These are phyloP conservation scores for Takifugu ocellatus DNA, from an alignment of 2,797 vertebrate genomes.

Conservation along the genomic window DNA sequence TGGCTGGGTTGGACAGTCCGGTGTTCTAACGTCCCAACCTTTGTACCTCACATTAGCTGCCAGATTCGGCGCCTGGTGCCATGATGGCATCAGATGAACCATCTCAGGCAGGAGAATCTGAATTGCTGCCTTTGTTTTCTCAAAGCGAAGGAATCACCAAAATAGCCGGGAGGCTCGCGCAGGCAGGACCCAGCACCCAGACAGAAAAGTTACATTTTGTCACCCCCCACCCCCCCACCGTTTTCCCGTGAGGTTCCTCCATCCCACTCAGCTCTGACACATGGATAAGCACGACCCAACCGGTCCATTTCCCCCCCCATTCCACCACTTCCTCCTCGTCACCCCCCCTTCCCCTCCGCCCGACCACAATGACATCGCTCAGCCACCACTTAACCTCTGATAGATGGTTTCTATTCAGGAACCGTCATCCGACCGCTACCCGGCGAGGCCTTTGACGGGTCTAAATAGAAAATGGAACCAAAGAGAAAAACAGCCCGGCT, in stretches of 20 bases:
- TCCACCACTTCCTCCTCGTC: conserved; percentile 62
- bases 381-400: conserved; percentile 71
- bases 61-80: too few species aligned
- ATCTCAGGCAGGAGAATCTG: too few species aligned
- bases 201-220: too few species aligned
- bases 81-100: too few species aligned
- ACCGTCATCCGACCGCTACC: conserved; percentile 59
- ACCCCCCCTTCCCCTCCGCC: conserved; percentile 47
- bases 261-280: conserved; percentile 47
- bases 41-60: too few species aligned
- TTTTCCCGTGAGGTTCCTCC: conserved; percentile 4
- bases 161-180: too few species aligned
- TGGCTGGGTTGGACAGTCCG: too few species aligned
- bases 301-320: conserved; percentile 55
- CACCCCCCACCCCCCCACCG: too few species aligned
- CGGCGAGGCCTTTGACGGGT: conserved; percentile 60
- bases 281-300: conserved; percentile 43
- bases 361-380: conserved; percentile 69
- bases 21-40: too few species aligned
- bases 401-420: conserved; percentile 77
- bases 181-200: too few species aligned
- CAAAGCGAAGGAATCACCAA: too few species aligned
- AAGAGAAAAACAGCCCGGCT: conserved; percentile 33
- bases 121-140: too few species aligned
- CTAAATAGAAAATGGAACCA: conserved; percentile 61